Percentiles rank a stretch among this genome's conserved stretches.
Evolutionary conservation across 2,888 invertebrate species (phyloP).

Genomic region (Scaptomyza flava): DNA sequence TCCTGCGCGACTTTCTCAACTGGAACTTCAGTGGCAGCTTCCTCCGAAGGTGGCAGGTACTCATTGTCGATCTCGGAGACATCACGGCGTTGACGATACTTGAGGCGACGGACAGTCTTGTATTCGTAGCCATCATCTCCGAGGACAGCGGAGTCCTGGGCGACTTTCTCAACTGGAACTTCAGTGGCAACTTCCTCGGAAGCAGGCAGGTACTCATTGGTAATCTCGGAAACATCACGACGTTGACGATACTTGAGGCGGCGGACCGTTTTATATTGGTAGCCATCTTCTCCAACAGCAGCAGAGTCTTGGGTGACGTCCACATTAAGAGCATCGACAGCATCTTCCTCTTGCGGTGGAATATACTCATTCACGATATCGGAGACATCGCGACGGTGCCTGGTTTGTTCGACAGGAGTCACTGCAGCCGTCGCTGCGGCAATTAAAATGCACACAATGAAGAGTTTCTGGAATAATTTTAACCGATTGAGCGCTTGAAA

Average conservation of each 20-base stretch:
- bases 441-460: conserved; percentile 71
- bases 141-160: conserved; percentile 20
- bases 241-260: conserved; percentile 73
- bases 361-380: conserved; percentile 72
- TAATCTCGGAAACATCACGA: conserved; percentile 72
- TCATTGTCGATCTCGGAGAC: conserved; percentile 6
- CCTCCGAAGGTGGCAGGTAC: conserved; percentile 7
- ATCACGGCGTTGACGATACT: conserved; percentile 19
- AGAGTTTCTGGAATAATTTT: conserved; percentile 63
- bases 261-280: conserved; percentile 77
- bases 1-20: conserved; percentile 28
- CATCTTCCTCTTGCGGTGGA: conserved; percentile 64
- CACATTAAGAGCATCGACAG: conserved; percentile 27
- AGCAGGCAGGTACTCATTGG: conserved; percentile 47
- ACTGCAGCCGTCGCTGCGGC: conserved; percentile 79
- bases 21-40: conserved; percentile 24
- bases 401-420: conserved; percentile 78
- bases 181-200: conserved; percentile 35
- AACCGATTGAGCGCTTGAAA: conserved; percentile 1
- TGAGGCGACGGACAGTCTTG: conserved; percentile 17
- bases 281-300: conserved; percentile 69
- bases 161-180: conserved; percentile 22
- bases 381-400: conserved; percentile 78
- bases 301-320: conserved; percentile 61
- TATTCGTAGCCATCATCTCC: conserved; percentile 18